phyloP scores from a whole-genome alignment of 2,888 invertebrate genomes.

The Hedychridium roseum region DNA sequence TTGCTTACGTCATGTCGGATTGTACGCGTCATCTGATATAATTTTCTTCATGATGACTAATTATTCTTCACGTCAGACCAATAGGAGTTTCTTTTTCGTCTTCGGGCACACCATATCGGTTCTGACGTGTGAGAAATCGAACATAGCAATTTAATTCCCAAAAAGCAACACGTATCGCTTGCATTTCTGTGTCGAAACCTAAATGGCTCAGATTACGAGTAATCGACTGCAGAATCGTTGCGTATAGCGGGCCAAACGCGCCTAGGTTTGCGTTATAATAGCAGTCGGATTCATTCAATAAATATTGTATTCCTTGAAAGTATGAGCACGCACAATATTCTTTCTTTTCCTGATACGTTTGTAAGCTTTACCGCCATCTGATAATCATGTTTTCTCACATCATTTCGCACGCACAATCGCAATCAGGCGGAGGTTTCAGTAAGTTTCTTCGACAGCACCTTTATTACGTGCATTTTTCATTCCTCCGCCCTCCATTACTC shows the following conservation, averaged over 20 bases:
- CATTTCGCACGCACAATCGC: constrained; percentile 37
- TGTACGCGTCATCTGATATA: neutral
- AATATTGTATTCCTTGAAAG: too few species aligned
- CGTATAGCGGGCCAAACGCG: neutral
- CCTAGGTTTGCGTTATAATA: neutral
- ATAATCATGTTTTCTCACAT: neutral
- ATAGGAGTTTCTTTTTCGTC: neutral
- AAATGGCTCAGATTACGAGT: neutral
- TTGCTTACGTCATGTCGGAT: constrained; percentile 2
- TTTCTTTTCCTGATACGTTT: neutral
- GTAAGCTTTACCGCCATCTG: neutral
- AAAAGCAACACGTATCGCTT: neutral
- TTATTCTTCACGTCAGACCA: neutral
- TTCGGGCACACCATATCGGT: neutral
- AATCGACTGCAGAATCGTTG: neutral
- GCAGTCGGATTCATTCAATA: neutral
- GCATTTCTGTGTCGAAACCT: neutral
- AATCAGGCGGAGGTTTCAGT: constrained; percentile 59
- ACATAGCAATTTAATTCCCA: neutral
- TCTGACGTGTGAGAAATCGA: neutral
- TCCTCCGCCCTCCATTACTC: neutral
- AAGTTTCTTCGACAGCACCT: constrained; percentile 41
- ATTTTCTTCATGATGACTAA: neutral
- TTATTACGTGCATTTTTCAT: neutral
- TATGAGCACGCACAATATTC: neutral